Percentiles rank a stretch among this genome's conserved stretches.
These are phyloP conservation scores for Lepidothrix coronata DNA, from an alignment of 2,113 vertebrate species.

Conservation along the genomic window DNA sequence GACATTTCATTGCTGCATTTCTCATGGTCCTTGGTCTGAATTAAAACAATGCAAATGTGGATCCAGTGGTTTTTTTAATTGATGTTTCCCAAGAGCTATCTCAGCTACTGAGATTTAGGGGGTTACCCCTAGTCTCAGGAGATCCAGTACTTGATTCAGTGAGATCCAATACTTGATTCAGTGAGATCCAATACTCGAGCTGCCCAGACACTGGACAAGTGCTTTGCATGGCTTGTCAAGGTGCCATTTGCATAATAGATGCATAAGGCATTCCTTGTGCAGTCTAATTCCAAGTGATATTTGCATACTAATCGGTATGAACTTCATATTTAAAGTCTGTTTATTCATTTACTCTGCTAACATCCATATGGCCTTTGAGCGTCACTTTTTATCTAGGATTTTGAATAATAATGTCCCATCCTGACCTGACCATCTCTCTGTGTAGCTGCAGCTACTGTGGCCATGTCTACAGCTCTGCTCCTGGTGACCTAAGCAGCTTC, in stretches of 20 bases:
- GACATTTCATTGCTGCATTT: neutral
- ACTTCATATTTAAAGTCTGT: neutral
- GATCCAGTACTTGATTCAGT: neutral
- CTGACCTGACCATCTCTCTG: neutral
- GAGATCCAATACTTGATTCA: neutral
- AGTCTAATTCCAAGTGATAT: neutral
- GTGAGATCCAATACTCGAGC: neutral
- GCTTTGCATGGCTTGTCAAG: neutral
- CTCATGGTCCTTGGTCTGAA: neutral
- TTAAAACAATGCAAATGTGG: neutral
- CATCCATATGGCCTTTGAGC: neutral
- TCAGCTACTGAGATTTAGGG: neutral
- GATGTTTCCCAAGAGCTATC: neutral
- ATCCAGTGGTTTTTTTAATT: neutral
- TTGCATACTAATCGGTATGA: slow-evolving; percentile 32
- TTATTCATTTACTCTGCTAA: neutral
- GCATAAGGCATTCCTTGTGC: neutral
- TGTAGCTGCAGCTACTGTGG: neutral
- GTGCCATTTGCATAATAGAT: neutral
- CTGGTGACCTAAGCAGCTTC: slow-evolving; percentile 28
- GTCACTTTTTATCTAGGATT: neutral
- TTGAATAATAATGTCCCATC: neutral
- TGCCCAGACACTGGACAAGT: neutral
- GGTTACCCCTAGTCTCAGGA: neutral
- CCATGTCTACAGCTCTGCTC: neutral